Evolutionary conservation across 2,888 invertebrate species (phyloP), one percentile per base, ranked within the genome.

Genomic region (Cremastinae sp.): DNA sequence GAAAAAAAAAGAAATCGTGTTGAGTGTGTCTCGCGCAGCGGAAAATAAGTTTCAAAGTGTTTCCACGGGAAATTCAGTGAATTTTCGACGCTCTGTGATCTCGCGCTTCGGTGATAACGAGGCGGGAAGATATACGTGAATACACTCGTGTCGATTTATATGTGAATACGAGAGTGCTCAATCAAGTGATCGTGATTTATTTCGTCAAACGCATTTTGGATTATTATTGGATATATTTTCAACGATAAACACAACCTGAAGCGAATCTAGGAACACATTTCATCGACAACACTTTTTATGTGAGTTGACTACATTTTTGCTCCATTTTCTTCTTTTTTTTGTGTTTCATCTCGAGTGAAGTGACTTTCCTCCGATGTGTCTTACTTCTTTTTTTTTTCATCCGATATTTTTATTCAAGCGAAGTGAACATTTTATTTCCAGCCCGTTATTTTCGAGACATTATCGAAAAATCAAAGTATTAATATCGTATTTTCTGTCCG

Each of bases 151-250:
- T 66, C 14, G 28, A 45, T 22, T 47, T 69, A 12, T 22, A 43
- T 64, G 20, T 65, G 28, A 28, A n/a, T 45, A 37, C 49, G 56
- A 47, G 22, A 20, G 61, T 66, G 47, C 35, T 3, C 39, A 59
- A 70, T 59, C 12, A 58, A 62, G 74, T 73, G 68, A 62, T 68
- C 47, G 70, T 75, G 70, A 18, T 59, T 28, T 53, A 45, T 59
- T 43, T 16, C 61, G 22, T 49, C 82, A 66, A 55, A 51, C 75
- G 70, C 79, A 68, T 74, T 85, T 79, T 85, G 85, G 85, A 85
- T 85, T 85, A 83, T 83, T 79, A 85, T 85, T 85, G 85, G 85
- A 85, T 85, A 85, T 81, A 81, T 77, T 77, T 75, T 59, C 70
- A 64, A 22, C 77, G 37, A 47, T 41, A 7, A 28, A 20, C 76